Evolutionary conservation across 2,113 vertebrate species (phyloP).

Genomic region (Apaloderma vittatum): DNA sequence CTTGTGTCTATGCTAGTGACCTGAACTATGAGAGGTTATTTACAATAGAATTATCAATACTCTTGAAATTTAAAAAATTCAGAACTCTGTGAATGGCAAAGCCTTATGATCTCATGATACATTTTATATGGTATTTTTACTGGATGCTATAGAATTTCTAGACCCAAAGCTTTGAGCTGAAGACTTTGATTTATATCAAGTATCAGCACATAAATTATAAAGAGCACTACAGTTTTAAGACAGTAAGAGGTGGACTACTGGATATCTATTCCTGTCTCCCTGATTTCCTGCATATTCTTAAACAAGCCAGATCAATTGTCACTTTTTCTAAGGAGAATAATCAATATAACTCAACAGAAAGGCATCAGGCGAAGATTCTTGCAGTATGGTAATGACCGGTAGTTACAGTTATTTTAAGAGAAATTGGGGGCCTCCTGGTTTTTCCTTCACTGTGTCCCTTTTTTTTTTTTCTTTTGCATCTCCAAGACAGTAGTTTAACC

Average conservation of each 20-base stretch:
- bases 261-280: neutral
- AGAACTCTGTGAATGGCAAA: conserved; percentile 78
- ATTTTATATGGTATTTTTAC: neutral
- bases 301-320: neutral
- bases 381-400: neutral
- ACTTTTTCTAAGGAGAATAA: neutral
- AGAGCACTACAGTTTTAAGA: neutral
- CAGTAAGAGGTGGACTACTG: neutral
- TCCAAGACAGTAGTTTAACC: neutral
- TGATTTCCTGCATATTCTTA: neutral
- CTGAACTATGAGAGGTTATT: conserved; percentile 89
- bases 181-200: neutral
- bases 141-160: conserved; percentile 25
- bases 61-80: conserved; percentile 86
- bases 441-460: neutral
- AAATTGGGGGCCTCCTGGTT: neutral
- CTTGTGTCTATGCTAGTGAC: conserved; percentile 83
- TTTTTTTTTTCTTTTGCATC: neutral
- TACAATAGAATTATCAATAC: conserved; percentile 87
- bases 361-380: neutral
- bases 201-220: neutral
- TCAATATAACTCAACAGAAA: neutral
- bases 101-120: conserved; percentile 18
- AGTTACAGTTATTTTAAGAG: neutral
- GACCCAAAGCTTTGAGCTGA: neutral